Percentiles rank a stretch among this genome's conserved stretches.
phyloP scores from a whole-genome alignment of 2,797 vertebrate species.

The Pseudotriccus pelzelni region DNA sequence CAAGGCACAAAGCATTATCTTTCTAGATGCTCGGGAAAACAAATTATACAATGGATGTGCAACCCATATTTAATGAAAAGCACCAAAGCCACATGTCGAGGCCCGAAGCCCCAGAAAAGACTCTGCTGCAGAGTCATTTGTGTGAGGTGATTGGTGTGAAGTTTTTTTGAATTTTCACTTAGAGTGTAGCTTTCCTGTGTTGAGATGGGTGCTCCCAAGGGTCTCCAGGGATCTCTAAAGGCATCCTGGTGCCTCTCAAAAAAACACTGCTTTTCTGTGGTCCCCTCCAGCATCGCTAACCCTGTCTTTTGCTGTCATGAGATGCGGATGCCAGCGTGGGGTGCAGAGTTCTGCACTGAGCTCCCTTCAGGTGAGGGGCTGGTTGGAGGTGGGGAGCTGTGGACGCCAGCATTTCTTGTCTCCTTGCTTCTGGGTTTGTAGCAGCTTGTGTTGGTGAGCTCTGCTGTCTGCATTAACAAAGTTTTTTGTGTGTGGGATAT shows the following conservation, averaged over 20 bases:
- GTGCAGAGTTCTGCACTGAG: not conserved
- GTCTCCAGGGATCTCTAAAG: not conserved
- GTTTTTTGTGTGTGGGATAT: not conserved
- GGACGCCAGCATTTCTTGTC: not conserved
- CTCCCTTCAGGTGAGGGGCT: not conserved
- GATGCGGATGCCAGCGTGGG: fast-evolving
- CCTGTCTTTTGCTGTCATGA: not conserved
- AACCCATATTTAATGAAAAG: not conserved
- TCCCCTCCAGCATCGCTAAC: not conserved
- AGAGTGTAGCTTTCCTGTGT: not conserved
- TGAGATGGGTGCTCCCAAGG: not conserved
- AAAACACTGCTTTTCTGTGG: not conserved
- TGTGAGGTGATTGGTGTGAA: not conserved
- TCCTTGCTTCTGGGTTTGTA: not conserved
- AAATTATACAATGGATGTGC: not conserved
- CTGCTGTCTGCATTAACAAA: not conserved
- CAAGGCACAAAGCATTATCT: not conserved
- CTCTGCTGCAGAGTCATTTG: not conserved
- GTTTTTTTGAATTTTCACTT: not conserved
- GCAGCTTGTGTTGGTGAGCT: not conserved
- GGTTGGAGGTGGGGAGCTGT: not conserved
- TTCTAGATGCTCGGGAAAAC: not conserved
- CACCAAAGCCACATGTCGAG: fast-evolving
- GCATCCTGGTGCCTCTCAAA: not conserved
- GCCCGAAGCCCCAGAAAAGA: not conserved